Base-by-base conservation (phyloP, 2,113 vertebrate species). In the Odobenus rosmarus region DNA sequence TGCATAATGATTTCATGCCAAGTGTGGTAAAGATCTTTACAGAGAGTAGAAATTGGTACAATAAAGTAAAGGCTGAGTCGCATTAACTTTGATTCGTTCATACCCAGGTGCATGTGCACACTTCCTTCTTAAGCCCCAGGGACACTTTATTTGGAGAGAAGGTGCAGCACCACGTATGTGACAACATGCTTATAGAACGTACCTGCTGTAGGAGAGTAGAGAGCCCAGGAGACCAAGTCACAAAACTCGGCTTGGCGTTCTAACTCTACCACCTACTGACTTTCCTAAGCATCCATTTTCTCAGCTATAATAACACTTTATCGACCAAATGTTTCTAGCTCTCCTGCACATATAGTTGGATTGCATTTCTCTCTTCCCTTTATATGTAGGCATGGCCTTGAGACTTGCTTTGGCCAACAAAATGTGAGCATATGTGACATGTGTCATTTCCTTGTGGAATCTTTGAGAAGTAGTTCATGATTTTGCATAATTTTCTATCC, bases 381-480 rank as follows among this genome's bases (percentile, higher is more conserved):
- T 93, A 51, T n/a, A 84, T 49, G 51, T 15, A 19, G 53, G 21
- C 26, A 72, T 28, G 24, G 36, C 28, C 51, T 55, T 5, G 10
- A 46, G 26, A 93, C 42, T 92, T 87, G 16, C n/a, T 90, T 88
- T 85, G 77, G 80, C 21, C 89, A 93, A 76, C 64, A 86, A 53
- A 90, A 69, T 71, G 62, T 31, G 46, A 93, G 10, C 19, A 13
- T 62, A 71, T 80, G 24, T 80, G 93, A 59, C 39, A 12, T 16
- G 42, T 69, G n/a, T 61, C 62, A 93, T 64, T 90, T 96, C 74
- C 83, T 93, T 59, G 76, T 79, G 61, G 31, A 46, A 69, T 92
- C 79, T 92, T 57, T 39, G 57, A 96, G 77, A 96, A 53, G 28
- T 26, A 51, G 36, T 61, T 15, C 61, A 59, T 5, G 19, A 89